Percentiles rank a stretch among this genome's conserved stretches.
phyloP scores from a whole-genome alignment of 2,113 vertebrate genomes.

The Gymnogyps californianus region DNA sequence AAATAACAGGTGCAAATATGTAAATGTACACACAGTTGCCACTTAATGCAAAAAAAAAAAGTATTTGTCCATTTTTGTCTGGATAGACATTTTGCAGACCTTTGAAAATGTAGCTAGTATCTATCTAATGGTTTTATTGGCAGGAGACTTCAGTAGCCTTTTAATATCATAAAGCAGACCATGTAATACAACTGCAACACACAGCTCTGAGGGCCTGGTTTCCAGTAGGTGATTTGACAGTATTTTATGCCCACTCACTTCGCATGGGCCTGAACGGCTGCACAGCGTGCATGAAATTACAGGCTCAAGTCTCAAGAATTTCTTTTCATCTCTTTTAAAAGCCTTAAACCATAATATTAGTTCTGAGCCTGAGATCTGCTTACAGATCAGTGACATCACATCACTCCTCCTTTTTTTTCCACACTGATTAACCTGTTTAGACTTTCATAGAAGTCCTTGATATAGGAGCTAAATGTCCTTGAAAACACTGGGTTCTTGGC shows the following conservation, averaged over 20 bases:
- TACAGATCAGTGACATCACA: slow-evolving; percentile 57
- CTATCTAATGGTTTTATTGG: neutral
- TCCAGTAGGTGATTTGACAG: neutral
- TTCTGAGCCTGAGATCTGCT: slow-evolving; percentile 45
- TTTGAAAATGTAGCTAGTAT: neutral
- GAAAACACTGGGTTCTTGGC: slow-evolving; percentile 57
- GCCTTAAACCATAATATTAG: slow-evolving; percentile 51
- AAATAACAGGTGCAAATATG: neutral
- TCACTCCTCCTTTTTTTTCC: slow-evolving; percentile 3
- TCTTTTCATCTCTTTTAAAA: slow-evolving; percentile 32
- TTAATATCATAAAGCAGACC: neutral
- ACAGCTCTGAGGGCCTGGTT: neutral
- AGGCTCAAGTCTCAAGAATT: neutral
- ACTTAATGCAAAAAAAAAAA: neutral
- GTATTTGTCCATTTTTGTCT: neutral
- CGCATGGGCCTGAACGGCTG: neutral
- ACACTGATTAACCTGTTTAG: slow-evolving; percentile 61
- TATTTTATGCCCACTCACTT: neutral
- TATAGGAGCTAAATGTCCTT: slow-evolving; percentile 48
- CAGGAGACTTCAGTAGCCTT: neutral
- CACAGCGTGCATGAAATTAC: neutral
- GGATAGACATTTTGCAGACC: neutral
- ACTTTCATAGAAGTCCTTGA: slow-evolving; percentile 49
- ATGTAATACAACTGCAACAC: neutral
- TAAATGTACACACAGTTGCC: neutral